phyloP scores from a whole-genome alignment of 2,113 vertebrate species.

The Anolis carolinensis region DNA sequence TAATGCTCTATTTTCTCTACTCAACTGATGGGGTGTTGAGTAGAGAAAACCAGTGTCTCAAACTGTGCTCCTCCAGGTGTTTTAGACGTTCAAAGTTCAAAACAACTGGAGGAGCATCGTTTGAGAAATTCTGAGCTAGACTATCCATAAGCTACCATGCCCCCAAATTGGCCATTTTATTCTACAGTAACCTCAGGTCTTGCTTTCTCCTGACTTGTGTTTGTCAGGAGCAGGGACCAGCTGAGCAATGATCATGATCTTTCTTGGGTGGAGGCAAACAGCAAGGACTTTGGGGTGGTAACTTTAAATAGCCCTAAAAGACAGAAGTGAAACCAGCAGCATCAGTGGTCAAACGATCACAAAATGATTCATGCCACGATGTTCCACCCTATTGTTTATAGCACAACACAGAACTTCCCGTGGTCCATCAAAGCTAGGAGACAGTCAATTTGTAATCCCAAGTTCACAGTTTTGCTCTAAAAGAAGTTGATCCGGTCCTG shows the following conservation, averaged over 20 bases:
- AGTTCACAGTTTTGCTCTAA: not conserved
- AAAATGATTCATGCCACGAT: not conserved
- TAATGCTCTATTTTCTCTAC: not conserved
- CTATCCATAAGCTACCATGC: not conserved
- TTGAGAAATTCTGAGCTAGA: too few species aligned
- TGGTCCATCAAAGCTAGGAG: not conserved
- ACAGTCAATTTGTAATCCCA: not conserved
- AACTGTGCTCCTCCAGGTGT: too few species aligned
- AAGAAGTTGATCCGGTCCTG: not conserved
- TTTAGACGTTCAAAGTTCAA: too few species aligned
- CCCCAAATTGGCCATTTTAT: not conserved
- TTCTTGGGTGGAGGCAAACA: slow-evolving; percentile 23
- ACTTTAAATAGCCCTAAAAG: slow-evolving; percentile 7
- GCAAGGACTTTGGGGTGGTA: not conserved
- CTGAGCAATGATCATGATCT: not conserved
- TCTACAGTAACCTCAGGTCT: not conserved
- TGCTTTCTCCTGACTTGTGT: not conserved
- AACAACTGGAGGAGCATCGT: too few species aligned
- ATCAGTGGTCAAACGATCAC: not conserved
- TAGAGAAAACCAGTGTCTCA: too few species aligned
- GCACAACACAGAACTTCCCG: not conserved
- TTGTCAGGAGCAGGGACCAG: not conserved
- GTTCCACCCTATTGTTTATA: not conserved
- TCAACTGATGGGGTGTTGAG: not conserved
- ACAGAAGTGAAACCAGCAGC: slow-evolving; percentile 43